Base-by-base conservation (phyloP, 1,140 invertebrate genomes). In the Drosophila lini region DNA sequence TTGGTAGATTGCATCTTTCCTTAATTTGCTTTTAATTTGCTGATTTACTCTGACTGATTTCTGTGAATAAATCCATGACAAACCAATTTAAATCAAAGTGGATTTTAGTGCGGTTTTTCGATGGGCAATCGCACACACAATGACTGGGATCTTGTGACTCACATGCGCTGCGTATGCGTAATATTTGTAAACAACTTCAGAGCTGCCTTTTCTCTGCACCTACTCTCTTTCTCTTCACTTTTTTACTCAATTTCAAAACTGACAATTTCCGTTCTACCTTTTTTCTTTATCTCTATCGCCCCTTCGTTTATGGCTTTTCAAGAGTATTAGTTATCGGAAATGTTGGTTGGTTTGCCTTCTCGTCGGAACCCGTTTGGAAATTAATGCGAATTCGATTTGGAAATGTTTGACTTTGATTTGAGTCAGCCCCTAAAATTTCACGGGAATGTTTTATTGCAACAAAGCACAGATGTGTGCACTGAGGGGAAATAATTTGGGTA, bases 381-480 rank as follows among this genome's bases (percentile, higher is more conserved):
- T 86, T 75, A 84, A 73, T 81, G 80, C 70, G 80, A 89, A 89
- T 80, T 88, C 73, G 84, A 88, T 89, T 80, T 78, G 64, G 70
- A 82, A 80, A 70, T 75, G 61, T 71, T 55, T 79, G 73, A 78
- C 64, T 69, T 65, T 52, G 79, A 74, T 80, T 89, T 89, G 83
- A 89, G 64, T 88, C 83, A 83, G 59, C 15, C 32, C 22, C 15
- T 3, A 50, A 62, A 68, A 74, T 44, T 88, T 88, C 69, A 48
- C 59, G 75, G 78, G 80, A 89, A 88, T 78, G 59, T 56, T 34
- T 36, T 70, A 65, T 52, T 45, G 15, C 42, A 53, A 32, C 15
- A 34, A 34, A 31, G 25, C 32, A 32, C 7, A 16, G 25, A 45
- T 41, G 16, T 48, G 19, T 57, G 40, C 76, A 69, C 16, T 36